Evolutionary conservation across 1,140 invertebrate genomes (phyloP), one percentile per base, ranked within the genome.

Genomic region (Aporrectodea caliginosa): DNA sequence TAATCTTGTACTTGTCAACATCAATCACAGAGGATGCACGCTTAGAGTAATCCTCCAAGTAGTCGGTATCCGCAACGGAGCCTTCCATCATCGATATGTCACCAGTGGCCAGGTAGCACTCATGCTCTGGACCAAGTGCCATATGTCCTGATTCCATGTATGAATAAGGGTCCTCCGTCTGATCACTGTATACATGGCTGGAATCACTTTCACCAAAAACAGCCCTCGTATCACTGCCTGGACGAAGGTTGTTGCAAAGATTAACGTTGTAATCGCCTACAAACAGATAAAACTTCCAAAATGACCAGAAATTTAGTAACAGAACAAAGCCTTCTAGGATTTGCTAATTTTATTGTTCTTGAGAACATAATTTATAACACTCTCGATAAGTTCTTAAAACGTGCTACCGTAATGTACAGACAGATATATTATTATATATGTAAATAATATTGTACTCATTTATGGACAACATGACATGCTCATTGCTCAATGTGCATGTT

Each of bases 31-130:
- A 58, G 6, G 43, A 58, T 12, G 43, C 43, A 58, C 43, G 73
- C 6, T 74, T 74, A 27, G 22, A 30, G 32, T 31, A 33, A 30
- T 74, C 32, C 1, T 74, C 73, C 73, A 74, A 33, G 34, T 74
- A 74, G 2, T 74, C 73, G 27, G 73, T 74, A 34, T 74, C 31
- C 0, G 73, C 73, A n/a, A 74, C 73, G 2, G 73, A 74, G 0
- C 73, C 73, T 34, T 74, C 73, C 1, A 74, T 74, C 31, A 74
- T n/a, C 1, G 73, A 74, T 27, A 74, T 33, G 32, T 74, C 73
- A 58, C 43, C 43, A 12, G 43, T 58, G 43, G 43, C 43, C 43
- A 58, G 43, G 43, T 58, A 58, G 43, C 6, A 58, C 6, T 58
- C 43, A 6, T 58, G 6, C 43, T 58, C 43, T 22, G 43, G 22